phyloP scores from a whole-genome alignment of 2,797 vertebrate species.

The Silurus lanzhouensis region DNA sequence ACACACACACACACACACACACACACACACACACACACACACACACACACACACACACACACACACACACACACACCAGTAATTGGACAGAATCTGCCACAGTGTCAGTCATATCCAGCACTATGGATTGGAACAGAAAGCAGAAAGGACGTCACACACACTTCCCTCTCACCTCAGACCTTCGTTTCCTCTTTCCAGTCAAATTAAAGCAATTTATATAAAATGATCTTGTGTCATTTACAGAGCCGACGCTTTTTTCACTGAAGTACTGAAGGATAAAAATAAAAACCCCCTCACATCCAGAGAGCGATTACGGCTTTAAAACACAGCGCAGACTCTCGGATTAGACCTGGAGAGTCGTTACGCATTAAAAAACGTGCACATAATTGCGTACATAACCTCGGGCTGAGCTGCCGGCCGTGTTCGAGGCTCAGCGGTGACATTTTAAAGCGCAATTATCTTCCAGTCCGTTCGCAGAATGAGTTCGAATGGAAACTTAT shows the following conservation, averaged over 20 bases:
- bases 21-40: too few relatives aligned
- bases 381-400: background rate
- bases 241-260: background rate
- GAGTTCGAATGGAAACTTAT: background rate
- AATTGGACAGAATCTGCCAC: slow-evolving; percentile 9
- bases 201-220: background rate
- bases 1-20: too few relatives aligned
- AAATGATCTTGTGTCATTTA: background rate
- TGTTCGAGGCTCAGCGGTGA: background rate
- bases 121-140: background rate
- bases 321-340: background rate
- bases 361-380: background rate
- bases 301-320: background rate
- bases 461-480: background rate
- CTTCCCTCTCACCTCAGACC: background rate
- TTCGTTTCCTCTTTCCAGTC: background rate
- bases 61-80: background rate
- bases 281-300: background rate
- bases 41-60: too few relatives aligned
- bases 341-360: background rate
- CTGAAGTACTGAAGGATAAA: background rate
- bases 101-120: background rate
- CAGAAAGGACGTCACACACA: background rate
- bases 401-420: background rate
- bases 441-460: background rate